These are phyloP conservation scores for Protobothrops flavoviridis DNA, from an alignment of 2,113 vertebrate genomes.

Conservation along the genomic window DNA sequence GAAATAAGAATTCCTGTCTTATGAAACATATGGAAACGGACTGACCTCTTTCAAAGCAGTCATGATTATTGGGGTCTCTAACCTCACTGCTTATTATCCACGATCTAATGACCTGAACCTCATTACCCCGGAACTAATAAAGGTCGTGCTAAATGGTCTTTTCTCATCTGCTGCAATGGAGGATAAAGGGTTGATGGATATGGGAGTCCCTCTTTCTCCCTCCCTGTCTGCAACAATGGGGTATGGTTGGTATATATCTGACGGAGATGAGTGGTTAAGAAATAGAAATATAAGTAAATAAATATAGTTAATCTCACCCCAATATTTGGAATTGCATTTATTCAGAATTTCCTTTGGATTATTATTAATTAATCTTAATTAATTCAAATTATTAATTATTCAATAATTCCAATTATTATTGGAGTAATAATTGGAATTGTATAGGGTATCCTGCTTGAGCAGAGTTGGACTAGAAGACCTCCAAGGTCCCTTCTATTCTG, in stretches of 20 bases:
- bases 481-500: too few species aligned
- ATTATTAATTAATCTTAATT: too few species aligned
- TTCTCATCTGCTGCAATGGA: background rate
- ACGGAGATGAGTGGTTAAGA: background rate
- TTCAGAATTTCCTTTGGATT: too few species aligned
- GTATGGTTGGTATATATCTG: background rate
- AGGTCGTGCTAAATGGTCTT: background rate
- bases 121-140: background rate
- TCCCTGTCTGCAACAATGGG: background rate
- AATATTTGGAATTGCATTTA: background rate
- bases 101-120: background rate
- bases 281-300: background rate
- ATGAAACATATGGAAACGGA: background rate
- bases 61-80: background rate
- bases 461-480: too few species aligned
- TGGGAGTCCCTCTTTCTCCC: background rate
- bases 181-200: background rate
- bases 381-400: too few species aligned
- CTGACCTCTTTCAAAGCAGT: background rate
- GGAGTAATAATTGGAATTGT: too few species aligned
- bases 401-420: too few species aligned
- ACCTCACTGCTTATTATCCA: background rate
- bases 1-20: background rate
- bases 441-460: too few species aligned
- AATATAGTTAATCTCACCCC: background rate